These are phyloP conservation scores for Chauna torquata DNA, from an alignment of 2,113 vertebrate species.

Conservation along the genomic window DNA sequence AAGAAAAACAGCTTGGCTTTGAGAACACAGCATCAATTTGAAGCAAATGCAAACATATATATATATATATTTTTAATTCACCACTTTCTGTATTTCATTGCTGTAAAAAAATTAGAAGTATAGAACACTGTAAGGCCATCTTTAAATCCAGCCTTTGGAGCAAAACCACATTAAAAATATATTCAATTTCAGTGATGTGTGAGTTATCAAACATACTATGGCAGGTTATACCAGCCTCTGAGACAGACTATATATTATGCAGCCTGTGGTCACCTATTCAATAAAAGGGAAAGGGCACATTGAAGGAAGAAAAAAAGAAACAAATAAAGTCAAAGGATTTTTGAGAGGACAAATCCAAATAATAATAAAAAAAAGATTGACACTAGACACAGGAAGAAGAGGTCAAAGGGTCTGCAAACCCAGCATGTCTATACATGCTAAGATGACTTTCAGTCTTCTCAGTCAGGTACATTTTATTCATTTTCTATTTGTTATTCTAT, in stretches of 20 bases:
- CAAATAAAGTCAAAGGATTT: background rate
- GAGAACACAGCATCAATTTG: background rate
- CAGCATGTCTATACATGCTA: background rate
- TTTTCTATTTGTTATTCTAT: constrained; percentile 48
- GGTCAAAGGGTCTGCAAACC: background rate
- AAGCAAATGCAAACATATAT: background rate
- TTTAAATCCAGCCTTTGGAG: background rate
- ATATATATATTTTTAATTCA: background rate
- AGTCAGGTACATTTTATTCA: constrained; percentile 49
- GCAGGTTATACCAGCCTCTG: background rate
- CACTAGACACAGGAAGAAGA: background rate
- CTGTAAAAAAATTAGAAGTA: background rate
- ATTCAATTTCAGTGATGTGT: background rate
- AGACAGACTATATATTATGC: background rate
- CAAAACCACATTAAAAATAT: background rate
- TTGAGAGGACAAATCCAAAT: background rate
- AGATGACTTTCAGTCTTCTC: constrained; percentile 44
- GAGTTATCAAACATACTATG: background rate
- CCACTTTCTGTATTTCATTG: background rate
- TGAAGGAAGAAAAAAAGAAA: background rate
- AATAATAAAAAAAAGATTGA: background rate
- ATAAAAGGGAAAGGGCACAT: background rate
- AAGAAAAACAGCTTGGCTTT: background rate
- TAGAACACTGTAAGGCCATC: background rate
- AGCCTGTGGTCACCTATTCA: background rate